Evolutionary conservation across 2,113 vertebrate species (phyloP), one percentile per base, ranked within the genome.

Genomic region (Ochotona princeps): DNA sequence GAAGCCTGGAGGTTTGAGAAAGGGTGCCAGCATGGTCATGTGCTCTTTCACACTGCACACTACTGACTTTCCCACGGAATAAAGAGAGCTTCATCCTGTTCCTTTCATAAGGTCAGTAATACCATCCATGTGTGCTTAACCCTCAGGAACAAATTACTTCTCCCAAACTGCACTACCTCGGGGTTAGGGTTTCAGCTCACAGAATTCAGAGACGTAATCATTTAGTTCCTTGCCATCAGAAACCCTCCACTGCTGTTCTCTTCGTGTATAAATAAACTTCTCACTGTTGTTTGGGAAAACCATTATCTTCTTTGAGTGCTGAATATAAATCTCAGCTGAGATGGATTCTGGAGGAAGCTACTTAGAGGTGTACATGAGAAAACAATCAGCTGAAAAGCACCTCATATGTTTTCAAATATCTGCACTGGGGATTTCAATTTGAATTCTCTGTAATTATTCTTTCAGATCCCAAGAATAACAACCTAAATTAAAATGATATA

Each of bases 401-500:
- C 20, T 30, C 12, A 75, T 7, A 51, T 0, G 0, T 15, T 57
- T 69, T 80, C 32, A 38, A 92, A 61, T 14, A 83, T 54, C 26
- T 65, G 13, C 8, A 63, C 17, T 9, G 12, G 47, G 60, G 74
- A 61, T 78, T 87, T 87, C 63, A 93, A 8, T 72, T 83, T 90
- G 63, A 65, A 14, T 10, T n/a, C 32, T 47, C n/a, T 32, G 15
- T 30, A 82, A 67, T 82, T 57, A 81, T 83, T 76, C 20, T 78
- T 78, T 67, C 78, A 79, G 30, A 60, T 83, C 11, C 49, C 86
- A 93, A 12, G 70, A 14, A 93, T 1, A 51, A 11, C 5, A 81
- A 69, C 9, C 9, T 79, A 87, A 94, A 90, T 80, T 89, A 83
- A 87, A 92, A 81, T 76, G 35, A 57, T 38, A 18, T 81, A 11